Conservation (phyloP, 2,797 vertebrate species). For the Tapera naevia region DNA sequence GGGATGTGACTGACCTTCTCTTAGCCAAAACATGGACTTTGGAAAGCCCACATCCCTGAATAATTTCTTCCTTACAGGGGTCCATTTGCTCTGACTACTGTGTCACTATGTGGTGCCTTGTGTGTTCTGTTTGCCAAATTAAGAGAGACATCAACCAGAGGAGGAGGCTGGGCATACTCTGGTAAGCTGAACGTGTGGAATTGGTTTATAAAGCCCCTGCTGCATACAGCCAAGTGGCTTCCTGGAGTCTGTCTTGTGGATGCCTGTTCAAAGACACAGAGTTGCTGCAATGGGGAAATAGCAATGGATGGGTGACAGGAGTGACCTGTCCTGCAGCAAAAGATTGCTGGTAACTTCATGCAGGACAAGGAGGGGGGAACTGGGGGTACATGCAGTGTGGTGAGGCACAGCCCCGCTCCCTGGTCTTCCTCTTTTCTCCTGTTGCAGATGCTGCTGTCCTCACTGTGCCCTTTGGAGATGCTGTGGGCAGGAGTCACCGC, state of each 20-base stretch:
- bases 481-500: rapidly evolving
- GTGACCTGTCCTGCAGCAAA: background rate
- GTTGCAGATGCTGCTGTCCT: background rate
- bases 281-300: background rate
- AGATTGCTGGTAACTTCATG: background rate
- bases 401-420: rapidly evolving
- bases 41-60: background rate
- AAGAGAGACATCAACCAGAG: constrained; percentile 87
- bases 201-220: background rate
- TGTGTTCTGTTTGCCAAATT: constrained; percentile 84
- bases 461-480: rapidly evolving
- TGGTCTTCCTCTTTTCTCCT: background rate
- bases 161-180: constrained; percentile 80
- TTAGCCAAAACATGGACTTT: background rate
- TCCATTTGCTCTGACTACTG: constrained; percentile 80
- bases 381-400: background rate
- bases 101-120: background rate
- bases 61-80: constrained; percentile 72
- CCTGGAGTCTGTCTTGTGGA: background rate
- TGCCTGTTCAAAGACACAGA: rapidly evolving
- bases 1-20: background rate
- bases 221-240: rapidly evolving
- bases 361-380: background rate
- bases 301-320: background rate
- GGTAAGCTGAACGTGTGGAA: background rate